Conservation (phyloP, 64 coral and sea anemone species). For the Platygyra sinensis region DNA sequence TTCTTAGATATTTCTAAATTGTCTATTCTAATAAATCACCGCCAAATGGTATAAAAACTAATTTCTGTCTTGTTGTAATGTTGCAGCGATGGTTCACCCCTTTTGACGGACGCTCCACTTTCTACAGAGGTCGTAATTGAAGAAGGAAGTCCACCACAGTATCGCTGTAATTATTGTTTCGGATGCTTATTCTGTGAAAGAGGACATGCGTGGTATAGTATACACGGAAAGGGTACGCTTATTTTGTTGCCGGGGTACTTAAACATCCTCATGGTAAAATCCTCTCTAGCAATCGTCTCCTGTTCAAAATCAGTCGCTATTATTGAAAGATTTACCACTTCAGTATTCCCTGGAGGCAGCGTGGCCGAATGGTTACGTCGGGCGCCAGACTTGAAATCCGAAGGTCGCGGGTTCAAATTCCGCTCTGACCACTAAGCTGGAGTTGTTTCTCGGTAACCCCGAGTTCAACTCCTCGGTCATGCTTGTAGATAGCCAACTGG, state of each 20-base stretch:
- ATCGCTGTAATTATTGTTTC: conserved; percentile 24
- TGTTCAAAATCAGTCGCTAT: no score
- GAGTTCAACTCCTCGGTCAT: no score
- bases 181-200: conserved; percentile 17
- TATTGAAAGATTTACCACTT: no score
- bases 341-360: no score
- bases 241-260: not conserved
- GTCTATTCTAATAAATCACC: no score
- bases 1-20: no score
- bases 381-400: no score
- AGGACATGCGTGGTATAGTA: conserved; percentile 22
- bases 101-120: not conserved
- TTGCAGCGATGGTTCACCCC: not conserved
- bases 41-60: not conserved
- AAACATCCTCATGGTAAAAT: not conserved
- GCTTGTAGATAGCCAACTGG: no score
- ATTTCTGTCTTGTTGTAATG: not conserved
- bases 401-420: no score
- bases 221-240: conserved; percentile 9
- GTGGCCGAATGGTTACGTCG: no score
- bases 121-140: not conserved
- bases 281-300: not conserved
- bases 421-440: no score
- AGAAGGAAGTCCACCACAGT: not conserved
- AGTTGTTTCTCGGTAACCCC: no score